Evolutionary conservation across 2,888 invertebrate species (phyloP).

Genomic region (Alitta virens): DNA sequence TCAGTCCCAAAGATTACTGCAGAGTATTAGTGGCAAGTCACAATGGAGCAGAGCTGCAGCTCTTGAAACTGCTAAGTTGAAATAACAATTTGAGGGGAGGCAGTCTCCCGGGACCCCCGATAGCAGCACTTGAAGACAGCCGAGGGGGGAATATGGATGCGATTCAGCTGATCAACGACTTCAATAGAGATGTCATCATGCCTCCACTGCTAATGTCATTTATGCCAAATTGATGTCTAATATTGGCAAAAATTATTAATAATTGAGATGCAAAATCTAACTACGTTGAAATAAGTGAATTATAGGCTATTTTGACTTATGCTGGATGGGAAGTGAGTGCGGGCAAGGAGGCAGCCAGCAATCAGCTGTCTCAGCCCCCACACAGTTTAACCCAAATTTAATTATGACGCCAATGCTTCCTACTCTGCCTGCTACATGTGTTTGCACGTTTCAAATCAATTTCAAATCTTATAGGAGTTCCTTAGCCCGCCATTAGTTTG

Average conservation of each 20-base stretch:
- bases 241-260: slow-evolving; percentile 23
- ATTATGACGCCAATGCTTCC: slow-evolving; percentile 19
- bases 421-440: slow-evolving; percentile 19
- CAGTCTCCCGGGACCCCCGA: too few relatives aligned
- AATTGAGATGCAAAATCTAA: slow-evolving; percentile 22
- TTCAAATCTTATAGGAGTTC: slow-evolving; percentile 15
- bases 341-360: slow-evolving; percentile 1
- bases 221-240: slow-evolving; percentile 23
- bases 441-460: slow-evolving; percentile 23
- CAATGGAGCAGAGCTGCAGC: too few relatives aligned
- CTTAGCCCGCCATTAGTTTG: neutral
- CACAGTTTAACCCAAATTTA: slow-evolving; percentile 20
- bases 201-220: slow-evolving; percentile 16
- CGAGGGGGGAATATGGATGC: too few relatives aligned
- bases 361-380: slow-evolving; percentile 9
- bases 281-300: slow-evolving; percentile 18
- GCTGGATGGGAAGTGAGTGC: neutral
- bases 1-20: too few relatives aligned
- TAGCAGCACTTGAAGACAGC: too few relatives aligned
- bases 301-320: slow-evolving; percentile 14
- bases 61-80: too few relatives aligned
- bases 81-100: too few relatives aligned
- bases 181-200: slow-evolving; percentile 7
- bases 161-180: slow-evolving; percentile 1
- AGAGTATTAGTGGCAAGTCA: too few relatives aligned